phyloP scores from a whole-genome alignment of 2,113 vertebrate genomes.

The Xenopus borealis region DNA sequence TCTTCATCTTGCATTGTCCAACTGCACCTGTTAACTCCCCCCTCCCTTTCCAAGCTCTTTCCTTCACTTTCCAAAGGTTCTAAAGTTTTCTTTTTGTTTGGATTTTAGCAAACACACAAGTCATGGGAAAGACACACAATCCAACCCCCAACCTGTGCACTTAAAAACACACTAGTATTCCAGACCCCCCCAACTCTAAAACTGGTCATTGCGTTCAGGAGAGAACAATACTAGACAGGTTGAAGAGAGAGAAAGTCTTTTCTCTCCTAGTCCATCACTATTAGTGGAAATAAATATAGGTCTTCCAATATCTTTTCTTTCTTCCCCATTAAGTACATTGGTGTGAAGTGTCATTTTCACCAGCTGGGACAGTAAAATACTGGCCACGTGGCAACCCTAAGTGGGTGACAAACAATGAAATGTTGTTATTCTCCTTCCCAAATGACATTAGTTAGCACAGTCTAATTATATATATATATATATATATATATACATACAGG shows the following conservation, averaged over 20 bases:
- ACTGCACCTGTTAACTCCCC: slow-evolving; percentile 29
- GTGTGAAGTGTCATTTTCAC: too few relatives aligned
- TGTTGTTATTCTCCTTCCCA: too few relatives aligned
- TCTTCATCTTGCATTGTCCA: slow-evolving; percentile 36
- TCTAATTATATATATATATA: too few relatives aligned
- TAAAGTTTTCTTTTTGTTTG: slow-evolving; percentile 32
- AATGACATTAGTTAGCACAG: too few relatives aligned
- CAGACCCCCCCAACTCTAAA: slow-evolving; percentile 14
- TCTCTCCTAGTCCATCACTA: background rate
- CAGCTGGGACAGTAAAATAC: too few relatives aligned
- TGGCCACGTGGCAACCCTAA: too few relatives aligned
- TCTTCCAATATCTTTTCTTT: too few relatives aligned
- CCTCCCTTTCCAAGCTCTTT: slow-evolving; percentile 2
- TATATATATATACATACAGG: too few relatives aligned
- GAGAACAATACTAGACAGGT: background rate
- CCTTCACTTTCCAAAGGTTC: slow-evolving; percentile 39
- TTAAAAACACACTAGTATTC: slow-evolving; percentile 28
- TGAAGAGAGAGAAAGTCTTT: background rate
- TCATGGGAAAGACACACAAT: slow-evolving; percentile 43
- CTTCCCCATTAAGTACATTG: too few relatives aligned
- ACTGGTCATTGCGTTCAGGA: background rate
- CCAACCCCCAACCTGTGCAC: slow-evolving; percentile 1
- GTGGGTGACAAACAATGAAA: too few relatives aligned
- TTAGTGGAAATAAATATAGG: too few relatives aligned
- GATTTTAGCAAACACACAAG: slow-evolving; percentile 36